Conservation (phyloP, 2,113 vertebrate species). For the Melanotaenia duboulayi region DNA sequence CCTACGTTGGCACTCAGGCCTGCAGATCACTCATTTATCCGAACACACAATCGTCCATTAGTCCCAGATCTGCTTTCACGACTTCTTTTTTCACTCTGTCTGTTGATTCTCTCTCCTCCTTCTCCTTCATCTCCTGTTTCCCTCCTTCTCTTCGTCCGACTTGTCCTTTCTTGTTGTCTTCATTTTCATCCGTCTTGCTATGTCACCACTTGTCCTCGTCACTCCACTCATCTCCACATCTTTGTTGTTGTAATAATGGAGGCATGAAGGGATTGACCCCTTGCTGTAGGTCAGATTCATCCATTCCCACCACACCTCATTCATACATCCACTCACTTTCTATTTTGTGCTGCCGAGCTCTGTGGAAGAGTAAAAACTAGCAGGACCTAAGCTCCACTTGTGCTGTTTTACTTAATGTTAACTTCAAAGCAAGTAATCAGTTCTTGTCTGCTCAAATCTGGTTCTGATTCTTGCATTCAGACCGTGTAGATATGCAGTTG, state of each 20-base stretch:
- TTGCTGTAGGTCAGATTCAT: slow-evolving; percentile 52
- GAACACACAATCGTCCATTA: slow-evolving; percentile 73
- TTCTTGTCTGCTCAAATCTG: background rate
- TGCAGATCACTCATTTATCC: slow-evolving; percentile 65
- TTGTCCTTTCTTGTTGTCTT: slow-evolving; percentile 68
- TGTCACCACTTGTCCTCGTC: slow-evolving; percentile 65
- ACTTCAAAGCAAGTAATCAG: slow-evolving; percentile 14
- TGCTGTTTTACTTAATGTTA: slow-evolving; percentile 9
- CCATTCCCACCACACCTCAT: slow-evolving; percentile 40
- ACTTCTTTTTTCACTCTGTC: slow-evolving; percentile 35
- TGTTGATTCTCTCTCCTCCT: slow-evolving; percentile 34
- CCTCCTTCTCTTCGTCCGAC: slow-evolving; percentile 45
- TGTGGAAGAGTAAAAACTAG: background rate
- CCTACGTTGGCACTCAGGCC: slow-evolving; percentile 53
- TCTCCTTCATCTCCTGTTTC: slow-evolving; percentile 55
- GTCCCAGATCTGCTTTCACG: slow-evolving; percentile 77
- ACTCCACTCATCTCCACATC: slow-evolving; percentile 50
- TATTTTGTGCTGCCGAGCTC: slow-evolving; percentile 3
- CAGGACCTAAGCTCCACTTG: slow-evolving; percentile 19
- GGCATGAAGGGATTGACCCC: slow-evolving; percentile 60
- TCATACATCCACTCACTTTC: slow-evolving; percentile 30
- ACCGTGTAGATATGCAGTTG: too few species aligned
- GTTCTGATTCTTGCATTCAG: too few species aligned
- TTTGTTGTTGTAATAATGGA: slow-evolving; percentile 50
- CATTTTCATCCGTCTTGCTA: slow-evolving; percentile 64